phyloP scores from a whole-genome alignment of 2,888 invertebrate species.

The Thumatha senex region DNA sequence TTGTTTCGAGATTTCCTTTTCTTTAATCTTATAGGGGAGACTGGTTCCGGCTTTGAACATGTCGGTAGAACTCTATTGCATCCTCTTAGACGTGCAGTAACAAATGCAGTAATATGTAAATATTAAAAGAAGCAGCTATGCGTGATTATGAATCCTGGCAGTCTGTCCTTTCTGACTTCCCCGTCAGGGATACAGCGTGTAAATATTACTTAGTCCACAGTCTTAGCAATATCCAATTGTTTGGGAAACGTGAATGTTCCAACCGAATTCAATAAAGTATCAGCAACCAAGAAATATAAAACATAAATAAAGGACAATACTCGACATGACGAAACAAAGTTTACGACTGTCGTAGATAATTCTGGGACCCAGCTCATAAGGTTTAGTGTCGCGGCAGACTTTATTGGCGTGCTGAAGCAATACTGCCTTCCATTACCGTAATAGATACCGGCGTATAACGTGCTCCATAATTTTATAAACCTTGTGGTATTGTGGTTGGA shows the following conservation, averaged over 20 bases:
- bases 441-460: slow-evolving; percentile 30
- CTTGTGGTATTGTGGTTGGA: slow-evolving; percentile 2
- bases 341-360: slow-evolving; percentile 46
- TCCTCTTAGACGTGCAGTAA: too few species aligned
- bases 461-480: slow-evolving; percentile 13
- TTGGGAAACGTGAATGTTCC: slow-evolving; percentile 13
- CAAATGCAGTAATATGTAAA: too few species aligned
- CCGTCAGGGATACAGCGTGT: too few species aligned
- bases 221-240: not conserved
- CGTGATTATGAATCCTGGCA: too few species aligned
- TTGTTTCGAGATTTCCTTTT: too few species aligned
- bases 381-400: slow-evolving; percentile 39
- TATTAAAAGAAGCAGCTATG: too few species aligned
- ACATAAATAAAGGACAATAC: slow-evolving; percentile 33
- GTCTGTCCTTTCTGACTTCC: too few species aligned
- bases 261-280: slow-evolving; percentile 35
- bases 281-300: slow-evolving; percentile 24
- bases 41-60: too few species aligned
- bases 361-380: slow-evolving; percentile 39
- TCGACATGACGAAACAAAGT: slow-evolving; percentile 41
- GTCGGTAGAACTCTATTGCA: too few species aligned
- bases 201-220: not conserved
- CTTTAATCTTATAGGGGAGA: too few species aligned
- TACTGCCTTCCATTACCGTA: slow-evolving; percentile 40
- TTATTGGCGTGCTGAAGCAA: slow-evolving; percentile 42